phyloP scores from a whole-genome alignment of 2,113 vertebrate genomes.

The Chelonoidis abingdonii region DNA sequence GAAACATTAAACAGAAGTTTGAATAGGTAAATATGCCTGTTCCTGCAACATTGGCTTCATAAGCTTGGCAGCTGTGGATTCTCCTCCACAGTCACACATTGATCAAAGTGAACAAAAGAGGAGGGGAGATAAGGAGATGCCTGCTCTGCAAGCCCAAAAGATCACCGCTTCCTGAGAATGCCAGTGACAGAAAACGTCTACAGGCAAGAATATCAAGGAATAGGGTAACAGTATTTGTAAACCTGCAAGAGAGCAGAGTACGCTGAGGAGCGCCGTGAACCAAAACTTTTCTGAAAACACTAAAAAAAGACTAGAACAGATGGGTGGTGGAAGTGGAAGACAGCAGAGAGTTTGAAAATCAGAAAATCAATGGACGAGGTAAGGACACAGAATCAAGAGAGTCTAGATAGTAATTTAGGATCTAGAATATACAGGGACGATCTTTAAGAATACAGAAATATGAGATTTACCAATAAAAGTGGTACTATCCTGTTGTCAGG shows the following conservation, averaged over 20 bases:
- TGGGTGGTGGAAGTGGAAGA: not conserved
- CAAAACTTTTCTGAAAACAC: not conserved
- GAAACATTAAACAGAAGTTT: not conserved
- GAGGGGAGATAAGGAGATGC: not conserved
- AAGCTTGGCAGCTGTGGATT: slow-evolving; percentile 9
- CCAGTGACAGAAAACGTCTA: not conserved
- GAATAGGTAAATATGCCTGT: slow-evolving; percentile 8
- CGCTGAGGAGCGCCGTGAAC: not conserved
- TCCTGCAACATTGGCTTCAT: not conserved
- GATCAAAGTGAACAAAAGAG: not conserved
- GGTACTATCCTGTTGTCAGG: not conserved
- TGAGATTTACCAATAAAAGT: not conserved
- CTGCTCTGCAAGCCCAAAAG: not conserved
- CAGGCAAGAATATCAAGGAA: not conserved
- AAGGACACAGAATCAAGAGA: not conserved
- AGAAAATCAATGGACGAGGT: not conserved
- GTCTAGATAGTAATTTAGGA: not conserved
- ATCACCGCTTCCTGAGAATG: not conserved
- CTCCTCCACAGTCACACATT: not conserved
- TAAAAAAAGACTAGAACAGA: not conserved
- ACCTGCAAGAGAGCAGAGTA: not conserved
- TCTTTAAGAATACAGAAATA: not conserved
- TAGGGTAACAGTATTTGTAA: not conserved
- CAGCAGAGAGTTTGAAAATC: not conserved
- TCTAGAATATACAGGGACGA: not conserved